Conservation (phyloP, 2,797 vertebrate species). For the Mormyrus hasselquistii region DNA sequence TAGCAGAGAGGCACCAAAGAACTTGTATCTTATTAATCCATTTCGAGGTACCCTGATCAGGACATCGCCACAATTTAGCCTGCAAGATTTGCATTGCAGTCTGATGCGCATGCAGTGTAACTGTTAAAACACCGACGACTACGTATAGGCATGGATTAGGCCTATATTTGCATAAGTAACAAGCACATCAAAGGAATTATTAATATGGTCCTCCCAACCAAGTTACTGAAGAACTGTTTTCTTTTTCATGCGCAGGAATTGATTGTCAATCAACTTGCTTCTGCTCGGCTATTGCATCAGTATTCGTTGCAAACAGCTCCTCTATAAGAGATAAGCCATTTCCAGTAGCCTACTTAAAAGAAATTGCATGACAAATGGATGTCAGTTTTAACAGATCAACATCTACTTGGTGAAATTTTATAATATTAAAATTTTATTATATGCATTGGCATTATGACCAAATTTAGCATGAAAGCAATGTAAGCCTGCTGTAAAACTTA, state of each 20-base stretch:
- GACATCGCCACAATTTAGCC: background rate
- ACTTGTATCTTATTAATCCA: background rate
- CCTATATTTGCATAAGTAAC: background rate
- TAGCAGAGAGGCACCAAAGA: conserved; percentile 20
- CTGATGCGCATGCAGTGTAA: background rate
- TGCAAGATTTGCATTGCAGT: conserved; percentile 13
- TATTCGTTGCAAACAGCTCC: background rate
- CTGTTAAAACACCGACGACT: background rate
- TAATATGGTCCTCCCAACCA: background rate
- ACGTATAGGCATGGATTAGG: background rate
- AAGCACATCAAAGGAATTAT: background rate
- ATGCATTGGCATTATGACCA: background rate
- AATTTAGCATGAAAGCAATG: background rate
- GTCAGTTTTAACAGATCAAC: background rate
- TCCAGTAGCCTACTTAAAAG: background rate
- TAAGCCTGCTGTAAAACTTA: background rate
- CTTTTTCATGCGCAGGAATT: background rate
- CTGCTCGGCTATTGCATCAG: background rate
- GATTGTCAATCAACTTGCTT: background rate
- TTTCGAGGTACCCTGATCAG: background rate
- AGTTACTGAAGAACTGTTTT: background rate
- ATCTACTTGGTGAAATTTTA: background rate
- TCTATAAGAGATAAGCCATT: background rate
- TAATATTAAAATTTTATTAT: background rate
- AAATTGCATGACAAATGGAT: background rate